Percentiles rank a stretch among this genome's conserved stretches.
phyloP scores from a whole-genome alignment of 1,140 invertebrate genomes.

The Acyrthosiphon pisum region DNA sequence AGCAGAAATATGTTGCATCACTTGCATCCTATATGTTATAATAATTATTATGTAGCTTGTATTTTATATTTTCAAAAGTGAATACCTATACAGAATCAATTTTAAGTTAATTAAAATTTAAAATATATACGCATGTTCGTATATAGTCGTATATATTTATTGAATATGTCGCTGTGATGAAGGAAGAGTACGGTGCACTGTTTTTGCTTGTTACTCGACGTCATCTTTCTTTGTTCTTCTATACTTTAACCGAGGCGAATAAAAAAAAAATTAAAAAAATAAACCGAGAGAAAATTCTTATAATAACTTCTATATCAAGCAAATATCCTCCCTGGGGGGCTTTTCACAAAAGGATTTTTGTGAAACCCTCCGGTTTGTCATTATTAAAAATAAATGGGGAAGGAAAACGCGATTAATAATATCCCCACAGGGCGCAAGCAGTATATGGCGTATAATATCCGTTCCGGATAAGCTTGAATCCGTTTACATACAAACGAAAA shows the following conservation, averaged over 20 bases:
- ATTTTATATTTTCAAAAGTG: background rate
- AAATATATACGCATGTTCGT: background rate
- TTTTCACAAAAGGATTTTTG: conserved; percentile 48
- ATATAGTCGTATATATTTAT: background rate
- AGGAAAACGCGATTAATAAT: conserved; percentile 56
- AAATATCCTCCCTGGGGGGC: conserved; percentile 39
- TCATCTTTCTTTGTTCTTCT: background rate
- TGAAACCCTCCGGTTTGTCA: conserved; percentile 46
- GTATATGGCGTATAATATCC: conserved; percentile 35
- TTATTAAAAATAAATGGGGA: conserved; percentile 48
- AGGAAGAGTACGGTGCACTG: background rate
- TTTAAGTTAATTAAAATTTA: conserved; percentile 17
- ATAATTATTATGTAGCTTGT: background rate
- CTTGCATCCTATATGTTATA: background rate
- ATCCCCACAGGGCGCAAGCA: background rate
- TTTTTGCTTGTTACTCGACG: conserved; percentile 13
- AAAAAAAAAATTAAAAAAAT: background rate
- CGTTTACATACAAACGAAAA: conserved; percentile 47
- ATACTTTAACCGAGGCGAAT: background rate
- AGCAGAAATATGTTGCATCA: background rate
- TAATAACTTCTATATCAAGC: conserved; percentile 35
- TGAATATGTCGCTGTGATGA: background rate
- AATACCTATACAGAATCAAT: background rate
- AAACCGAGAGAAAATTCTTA: conserved; percentile 21
- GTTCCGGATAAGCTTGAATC: conserved; percentile 38